Evolutionary conservation across 2,888 invertebrate species (phyloP).

Genomic region (Bimastos eiseni): DNA sequence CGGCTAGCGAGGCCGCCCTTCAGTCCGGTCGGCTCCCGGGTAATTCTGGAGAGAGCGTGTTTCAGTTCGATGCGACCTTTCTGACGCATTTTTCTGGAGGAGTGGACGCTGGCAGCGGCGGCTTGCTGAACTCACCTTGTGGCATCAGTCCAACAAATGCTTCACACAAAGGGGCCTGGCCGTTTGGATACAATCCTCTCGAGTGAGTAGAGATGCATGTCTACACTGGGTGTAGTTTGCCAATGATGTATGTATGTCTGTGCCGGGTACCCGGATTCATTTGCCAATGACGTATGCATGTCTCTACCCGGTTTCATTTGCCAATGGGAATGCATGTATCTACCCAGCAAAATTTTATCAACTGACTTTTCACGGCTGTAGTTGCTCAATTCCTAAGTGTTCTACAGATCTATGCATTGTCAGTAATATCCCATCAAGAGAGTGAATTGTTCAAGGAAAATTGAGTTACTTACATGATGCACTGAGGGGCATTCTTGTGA

Average conservation of each 20-base stretch:
- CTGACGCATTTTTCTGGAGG: not conserved
- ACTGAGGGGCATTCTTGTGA: too few relatives aligned
- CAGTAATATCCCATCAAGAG: too few relatives aligned
- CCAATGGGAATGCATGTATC: too few relatives aligned
- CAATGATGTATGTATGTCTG: not conserved
- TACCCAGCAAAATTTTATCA: too few relatives aligned
- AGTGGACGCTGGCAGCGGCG: conserved; percentile 24
- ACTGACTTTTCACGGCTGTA: too few relatives aligned
- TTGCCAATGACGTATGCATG: too few relatives aligned
- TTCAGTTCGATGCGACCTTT: not conserved
- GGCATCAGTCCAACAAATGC: conserved; percentile 39
- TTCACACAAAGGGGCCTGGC: conserved; percentile 27
- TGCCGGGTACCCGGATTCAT: too few relatives aligned
- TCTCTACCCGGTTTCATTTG: too few relatives aligned
- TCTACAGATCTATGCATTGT: too few relatives aligned
- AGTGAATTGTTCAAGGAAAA: too few relatives aligned
- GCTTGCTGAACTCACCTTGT: conserved; percentile 48
- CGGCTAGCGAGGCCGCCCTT: not conserved
- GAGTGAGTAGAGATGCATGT: conserved; percentile 31
- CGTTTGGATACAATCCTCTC: conserved; percentile 35
- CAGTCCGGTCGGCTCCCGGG: not conserved
- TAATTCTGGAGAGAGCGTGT: conserved; percentile 15
- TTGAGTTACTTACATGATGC: too few relatives aligned
- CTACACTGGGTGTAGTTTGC: not conserved
- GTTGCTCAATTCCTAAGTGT: too few relatives aligned